Conservation (phyloP, 1,140 invertebrate species). For the Camponotus pennsylvanicus region DNA sequence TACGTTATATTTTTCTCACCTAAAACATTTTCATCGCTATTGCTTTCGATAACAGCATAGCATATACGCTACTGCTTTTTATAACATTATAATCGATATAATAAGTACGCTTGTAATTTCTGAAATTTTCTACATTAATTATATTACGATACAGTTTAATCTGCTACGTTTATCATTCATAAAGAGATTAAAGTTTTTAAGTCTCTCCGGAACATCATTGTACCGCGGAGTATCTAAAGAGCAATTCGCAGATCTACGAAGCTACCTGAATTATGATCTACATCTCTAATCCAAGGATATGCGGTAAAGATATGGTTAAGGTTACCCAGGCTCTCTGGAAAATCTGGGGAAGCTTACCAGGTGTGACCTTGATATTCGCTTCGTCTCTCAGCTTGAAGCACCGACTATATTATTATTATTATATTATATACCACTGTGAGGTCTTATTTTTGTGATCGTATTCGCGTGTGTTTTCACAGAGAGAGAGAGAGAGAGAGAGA, state of each 20-base stretch:
- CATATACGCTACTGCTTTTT: too few relatives aligned
- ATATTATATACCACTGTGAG: conserved; percentile 1
- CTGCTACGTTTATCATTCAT: neutral
- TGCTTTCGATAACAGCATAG: too few relatives aligned
- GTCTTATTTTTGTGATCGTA: conserved; percentile 2
- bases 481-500: conserved; percentile 12
- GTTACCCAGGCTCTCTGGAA: conserved; percentile 34
- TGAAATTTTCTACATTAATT: neutral
- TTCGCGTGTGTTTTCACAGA: neutral
- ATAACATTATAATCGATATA: neutral
- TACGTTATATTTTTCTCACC: neutral
- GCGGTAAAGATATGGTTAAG: conserved; percentile 45
- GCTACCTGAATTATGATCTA: conserved; percentile 20
- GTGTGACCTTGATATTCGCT: conserved; percentile 74
- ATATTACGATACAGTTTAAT: neutral
- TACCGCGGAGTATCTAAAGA: neutral
- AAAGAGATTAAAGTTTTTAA: neutral
- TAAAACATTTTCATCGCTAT: neutral
- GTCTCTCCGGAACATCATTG: neutral
- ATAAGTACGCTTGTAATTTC: neutral
- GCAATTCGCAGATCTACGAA: conserved; percentile 31
- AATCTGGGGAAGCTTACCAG: conserved; percentile 67
- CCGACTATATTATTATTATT: neutral
- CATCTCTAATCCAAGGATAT: conserved; percentile 45
- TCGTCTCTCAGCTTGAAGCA: conserved; percentile 28